Evolutionary conservation across 2,888 invertebrate species (phyloP), one percentile per base, ranked within the genome.

Genomic region (Andrena fulva): DNA sequence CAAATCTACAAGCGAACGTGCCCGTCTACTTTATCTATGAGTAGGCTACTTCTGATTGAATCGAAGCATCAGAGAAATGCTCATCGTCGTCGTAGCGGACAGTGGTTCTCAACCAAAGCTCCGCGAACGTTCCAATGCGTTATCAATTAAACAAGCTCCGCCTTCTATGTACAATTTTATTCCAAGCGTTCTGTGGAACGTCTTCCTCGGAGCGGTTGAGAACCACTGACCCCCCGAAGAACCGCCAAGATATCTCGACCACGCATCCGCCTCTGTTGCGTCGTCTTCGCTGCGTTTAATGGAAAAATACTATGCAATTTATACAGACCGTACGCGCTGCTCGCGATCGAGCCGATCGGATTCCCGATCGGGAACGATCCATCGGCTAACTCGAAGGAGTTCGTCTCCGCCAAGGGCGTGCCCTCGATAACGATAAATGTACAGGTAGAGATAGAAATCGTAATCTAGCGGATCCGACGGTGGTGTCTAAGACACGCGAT

Each of bases 1-100:
- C 87, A 89, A 90, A 88, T 90, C 89, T 90, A 90, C 87, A 89
- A 87, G 87, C 87, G 82, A 87, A 84, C 80, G 85, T 87, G 82
- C 85, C 85, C 67, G 27, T 76, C 82, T 83, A 83, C 72, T 71
- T 64, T 59, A 6, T 70, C 81, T 73, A 77, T 27, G 54, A 42
- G 35, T 79, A 83, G 67, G 69, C 77, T 76, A 70, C 42, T 69
- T 50, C 42, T 63, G 69, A 60, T 60, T 77, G 67, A 80, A 85
- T 86, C 82, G 83, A 87, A 86, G 80, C 77, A 69, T 77, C 71
- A 35, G 71, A 64, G 66, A 64, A 63, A 70, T n/a, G 56, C 31
- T 60, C 60, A 16, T 29, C 52, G 20, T 31, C 24, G 10, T 24
- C 50, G 16, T 16, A 33, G 16, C 20, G 16, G 33, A 33, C 7